phyloP scores from a whole-genome alignment of 2,888 invertebrate species.

The Thera britannica region DNA sequence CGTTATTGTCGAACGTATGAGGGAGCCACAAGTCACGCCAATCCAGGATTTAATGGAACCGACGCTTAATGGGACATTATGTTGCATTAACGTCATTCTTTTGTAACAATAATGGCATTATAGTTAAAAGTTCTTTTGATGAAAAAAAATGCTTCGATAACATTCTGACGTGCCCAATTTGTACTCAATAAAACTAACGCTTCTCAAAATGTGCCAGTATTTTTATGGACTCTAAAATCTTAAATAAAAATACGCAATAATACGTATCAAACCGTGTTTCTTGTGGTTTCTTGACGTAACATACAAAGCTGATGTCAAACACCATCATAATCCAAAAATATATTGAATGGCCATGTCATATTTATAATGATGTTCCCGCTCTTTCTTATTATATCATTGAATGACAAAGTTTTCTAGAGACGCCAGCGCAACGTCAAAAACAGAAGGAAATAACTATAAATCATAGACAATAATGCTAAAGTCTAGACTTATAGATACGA shows the following conservation, averaged over 20 bases:
- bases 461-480: conserved; percentile 9
- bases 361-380: conserved; percentile 15
- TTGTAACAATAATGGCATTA: conserved; percentile 25
- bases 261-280: no score
- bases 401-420: conserved; percentile 23
- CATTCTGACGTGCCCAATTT: no score
- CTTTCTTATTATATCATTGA: conserved; percentile 9
- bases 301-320: not conserved
- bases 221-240: no score
- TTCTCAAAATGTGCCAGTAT: no score
- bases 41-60: conserved; percentile 28
- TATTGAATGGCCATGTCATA: conserved; percentile 17
- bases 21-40: conserved; percentile 32
- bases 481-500: conserved; percentile 12
- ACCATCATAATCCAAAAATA: not conserved
- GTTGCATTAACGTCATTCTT: conserved; percentile 24
- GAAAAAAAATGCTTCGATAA: not conserved
- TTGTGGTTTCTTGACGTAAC: no score
- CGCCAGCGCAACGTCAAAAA: conserved; percentile 25
- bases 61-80: conserved; percentile 24
- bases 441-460: conserved; percentile 19
- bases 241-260: no score
- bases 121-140: conserved; percentile 9
- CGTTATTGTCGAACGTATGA: conserved; percentile 19
- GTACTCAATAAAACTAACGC: no score